phyloP scores from a whole-genome alignment of 2,113 vertebrate species.

The Litocranius walleri region DNA sequence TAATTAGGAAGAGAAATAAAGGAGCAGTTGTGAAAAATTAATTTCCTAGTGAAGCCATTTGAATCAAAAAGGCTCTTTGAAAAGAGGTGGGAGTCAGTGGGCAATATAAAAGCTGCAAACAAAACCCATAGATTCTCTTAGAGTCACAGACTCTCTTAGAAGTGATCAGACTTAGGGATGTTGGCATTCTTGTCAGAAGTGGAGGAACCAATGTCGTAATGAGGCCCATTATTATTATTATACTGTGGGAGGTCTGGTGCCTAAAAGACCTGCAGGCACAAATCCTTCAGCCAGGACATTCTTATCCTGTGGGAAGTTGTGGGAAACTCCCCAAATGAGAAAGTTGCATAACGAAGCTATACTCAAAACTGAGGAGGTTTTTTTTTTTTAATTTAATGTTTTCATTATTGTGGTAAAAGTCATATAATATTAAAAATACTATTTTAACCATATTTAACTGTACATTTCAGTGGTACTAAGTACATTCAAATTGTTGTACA shows the following conservation, averaged over 20 bases:
- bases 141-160: neutral
- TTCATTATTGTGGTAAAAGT: neutral
- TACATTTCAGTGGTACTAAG: neutral
- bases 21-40: neutral
- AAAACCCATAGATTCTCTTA: neutral
- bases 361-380: neutral
- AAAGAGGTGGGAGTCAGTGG: neutral
- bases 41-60: neutral
- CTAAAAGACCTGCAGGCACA: fast-evolving
- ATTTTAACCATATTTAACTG: neutral
- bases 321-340: neutral
- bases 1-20: neutral
- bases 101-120: neutral
- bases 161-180: neutral
- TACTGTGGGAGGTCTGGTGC: fast-evolving
- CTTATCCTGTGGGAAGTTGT: no score
- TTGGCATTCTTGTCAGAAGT: neutral
- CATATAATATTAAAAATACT: neutral
- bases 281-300: no score
- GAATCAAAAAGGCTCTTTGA: neutral
- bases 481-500: neutral
- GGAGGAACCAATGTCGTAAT: fast-evolving
- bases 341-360: fast-evolving
- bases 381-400: neutral
- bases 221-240: fast-evolving